Evolutionary conservation across 1,140 invertebrate species (phyloP), one percentile per base, ranked within the genome.

Genomic region (Mya arenaria): DNA sequence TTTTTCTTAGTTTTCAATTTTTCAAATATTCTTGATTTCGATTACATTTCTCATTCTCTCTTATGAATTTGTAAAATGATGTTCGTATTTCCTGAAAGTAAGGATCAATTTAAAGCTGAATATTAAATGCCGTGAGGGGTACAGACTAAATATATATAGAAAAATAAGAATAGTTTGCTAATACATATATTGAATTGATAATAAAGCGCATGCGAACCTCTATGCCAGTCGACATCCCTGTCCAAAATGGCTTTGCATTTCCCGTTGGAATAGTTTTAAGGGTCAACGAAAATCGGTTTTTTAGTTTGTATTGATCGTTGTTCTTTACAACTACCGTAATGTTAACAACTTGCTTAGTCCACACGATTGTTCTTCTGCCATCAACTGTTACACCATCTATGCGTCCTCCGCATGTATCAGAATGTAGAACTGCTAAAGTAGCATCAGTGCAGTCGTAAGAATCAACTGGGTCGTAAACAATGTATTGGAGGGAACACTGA

Each of bases 271-370:
- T 10, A 4, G 58, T 32, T 28, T 60, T 56, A 19, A 74, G n/a
- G 28, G 30, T 37, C 23, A 56, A 55, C 10, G n/a, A 5, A 56
- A 74, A 74, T 17, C 19, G 15, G 2, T 32, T 25, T 23, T 37
- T 56, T 15, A 74, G 71, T 34, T 55, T 52, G 19, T 74, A 74
- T 34, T 56, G 41, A 17, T 55, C 23, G 36, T 74, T 74, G 39
- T 74, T 74, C 19, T 60, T 74, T 17, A 56, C 58, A 15, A 55
- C 58, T 39, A 74, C 60, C 13, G 71, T 74, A 4, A 74, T 74
- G 30, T 56, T 74, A 25, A 36, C 60, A 23, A 37, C 30, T 28
- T 41, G 17, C 34, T 60, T 60, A 28, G 17, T 65, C 28, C 17
- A 65, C 58, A 6, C 39, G 41, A 62, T 32, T 37, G 56, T 75